A percentile compares a stretch with the other conserved stretches of the same genome.
Evolutionary conservation across 2,888 invertebrate genomes (phyloP).

Genomic region (Mesorhabditis spiculigera): DNA sequence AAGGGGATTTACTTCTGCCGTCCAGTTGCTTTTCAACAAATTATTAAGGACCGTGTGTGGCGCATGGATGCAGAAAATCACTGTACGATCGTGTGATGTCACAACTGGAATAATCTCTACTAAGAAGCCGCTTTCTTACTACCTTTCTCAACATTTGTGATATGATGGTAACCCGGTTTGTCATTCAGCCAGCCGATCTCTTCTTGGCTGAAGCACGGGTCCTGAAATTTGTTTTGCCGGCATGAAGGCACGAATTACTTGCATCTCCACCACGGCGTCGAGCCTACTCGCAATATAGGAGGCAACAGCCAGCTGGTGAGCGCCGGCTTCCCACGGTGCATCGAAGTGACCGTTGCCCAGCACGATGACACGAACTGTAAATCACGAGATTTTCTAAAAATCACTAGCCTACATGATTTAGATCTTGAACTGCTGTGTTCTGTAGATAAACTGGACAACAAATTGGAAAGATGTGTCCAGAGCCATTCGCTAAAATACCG

Average conservation of each 20-base stretch:
- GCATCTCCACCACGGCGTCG: slow-evolving; percentile 18
- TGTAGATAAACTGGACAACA: too few relatives aligned
- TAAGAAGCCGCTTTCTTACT: not conserved
- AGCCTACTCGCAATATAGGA: slow-evolving; percentile 18
- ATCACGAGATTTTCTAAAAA: too few relatives aligned
- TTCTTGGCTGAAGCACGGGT: slow-evolving; percentile 18
- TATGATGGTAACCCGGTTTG: not conserved
- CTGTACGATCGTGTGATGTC: not conserved
- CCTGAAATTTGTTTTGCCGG: slow-evolving; percentile 15
- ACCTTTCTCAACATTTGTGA: slow-evolving; percentile 1
- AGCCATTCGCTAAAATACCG: too few relatives aligned
- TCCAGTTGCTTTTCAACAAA: slow-evolving; percentile 21
- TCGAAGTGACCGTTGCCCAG: slow-evolving; percentile 44
- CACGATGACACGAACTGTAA: slow-evolving; percentile 6
- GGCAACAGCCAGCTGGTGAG: slow-evolving; percentile 33
- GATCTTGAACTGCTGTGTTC: too few relatives aligned
- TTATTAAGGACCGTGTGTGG: slow-evolving; percentile 22
- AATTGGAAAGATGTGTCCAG: too few relatives aligned
- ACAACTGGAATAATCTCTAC: not conserved
- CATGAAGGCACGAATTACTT: slow-evolving; percentile 13
- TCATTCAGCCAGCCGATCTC: slow-evolving; percentile 23
- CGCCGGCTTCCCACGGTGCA: slow-evolving; percentile 22
- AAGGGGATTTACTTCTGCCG: not conserved
- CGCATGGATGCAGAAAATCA: not conserved
- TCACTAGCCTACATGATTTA: too few relatives aligned